These are phyloP conservation scores for Oryzias woworae DNA, from an alignment of 2,113 vertebrate genomes.

Conservation along the genomic window DNA sequence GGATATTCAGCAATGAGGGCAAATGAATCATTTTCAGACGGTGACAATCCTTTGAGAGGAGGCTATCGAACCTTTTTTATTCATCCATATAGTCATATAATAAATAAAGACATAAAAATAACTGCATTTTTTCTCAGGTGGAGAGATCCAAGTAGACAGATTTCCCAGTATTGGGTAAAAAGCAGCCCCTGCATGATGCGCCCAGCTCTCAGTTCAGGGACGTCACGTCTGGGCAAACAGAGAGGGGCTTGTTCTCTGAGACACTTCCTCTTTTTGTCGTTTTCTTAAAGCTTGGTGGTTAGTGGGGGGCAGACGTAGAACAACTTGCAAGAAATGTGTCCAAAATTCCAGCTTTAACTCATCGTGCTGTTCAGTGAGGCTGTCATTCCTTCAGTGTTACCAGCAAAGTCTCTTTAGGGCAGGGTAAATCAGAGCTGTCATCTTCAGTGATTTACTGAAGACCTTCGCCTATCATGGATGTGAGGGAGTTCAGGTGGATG, in stretches of 20 bases:
- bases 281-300: constrained; percentile 16
- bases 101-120: no score
- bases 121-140: no score
- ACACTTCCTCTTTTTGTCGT: constrained; percentile 26
- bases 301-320: constrained; percentile 28
- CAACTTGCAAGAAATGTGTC: background rate
- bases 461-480: constrained; percentile 9
- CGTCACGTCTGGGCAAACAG: constrained; percentile 54
- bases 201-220: constrained; percentile 48
- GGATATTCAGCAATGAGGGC: background rate
- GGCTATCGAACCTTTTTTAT: background rate
- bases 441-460: constrained; percentile 5
- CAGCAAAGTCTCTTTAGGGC: background rate
- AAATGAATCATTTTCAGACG: background rate
- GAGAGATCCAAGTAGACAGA: constrained; percentile 15
- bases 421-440: constrained; percentile 20
- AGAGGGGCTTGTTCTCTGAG: constrained; percentile 47
- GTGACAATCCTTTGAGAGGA: constrained; percentile 1
- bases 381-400: background rate
- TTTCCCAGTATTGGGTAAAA: constrained; percentile 18
- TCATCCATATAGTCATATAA: no score
- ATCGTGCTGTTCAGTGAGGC: constrained; percentile 7
- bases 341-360: constrained; percentile 6
- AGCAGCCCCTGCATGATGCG: constrained; percentile 11
- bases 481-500: constrained; percentile 15